Conservation (phyloP, 2,888 invertebrate species). For the Pseudanteris insignis region DNA sequence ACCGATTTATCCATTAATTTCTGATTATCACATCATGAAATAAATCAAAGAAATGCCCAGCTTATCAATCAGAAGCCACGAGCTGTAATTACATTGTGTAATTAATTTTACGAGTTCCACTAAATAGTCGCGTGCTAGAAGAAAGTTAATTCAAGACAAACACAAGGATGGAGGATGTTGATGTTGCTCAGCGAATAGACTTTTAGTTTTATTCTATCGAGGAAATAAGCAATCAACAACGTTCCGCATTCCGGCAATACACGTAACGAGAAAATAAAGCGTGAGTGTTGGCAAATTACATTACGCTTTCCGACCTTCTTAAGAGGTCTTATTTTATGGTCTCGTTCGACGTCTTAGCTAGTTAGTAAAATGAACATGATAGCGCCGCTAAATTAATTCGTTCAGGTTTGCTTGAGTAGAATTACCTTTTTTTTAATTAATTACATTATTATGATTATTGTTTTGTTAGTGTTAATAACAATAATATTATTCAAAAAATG, state of each 20-base stretch:
- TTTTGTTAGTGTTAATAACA: too few relatives aligned
- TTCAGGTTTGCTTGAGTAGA: too few relatives aligned
- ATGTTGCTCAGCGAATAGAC: conserved; percentile 48
- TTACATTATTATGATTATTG: too few relatives aligned
- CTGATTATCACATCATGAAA: too few relatives aligned
- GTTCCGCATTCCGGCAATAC: conserved; percentile 19
- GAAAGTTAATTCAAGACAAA: conserved; percentile 33
- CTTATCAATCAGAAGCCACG: conserved; percentile 16
- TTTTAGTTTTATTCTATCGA: conserved; percentile 44
- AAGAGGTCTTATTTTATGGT: conserved; percentile 15
- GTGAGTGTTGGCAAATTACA: conserved; percentile 25
- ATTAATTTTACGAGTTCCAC: conserved; percentile 54
- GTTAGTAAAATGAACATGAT: too few relatives aligned
- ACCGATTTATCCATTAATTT: conserved; percentile 11
- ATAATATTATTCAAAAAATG: too few relatives aligned
- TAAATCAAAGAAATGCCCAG: too few relatives aligned
- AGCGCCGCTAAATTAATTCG: too few relatives aligned
- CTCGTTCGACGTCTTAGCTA: too few relatives aligned
- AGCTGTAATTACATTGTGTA: conserved; percentile 41
- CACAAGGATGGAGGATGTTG: conserved; percentile 29
- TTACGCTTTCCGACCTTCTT: conserved; percentile 18
- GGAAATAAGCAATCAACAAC: conserved; percentile 41
- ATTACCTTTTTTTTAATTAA: too few relatives aligned
- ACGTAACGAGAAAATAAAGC: conserved; percentile 38
- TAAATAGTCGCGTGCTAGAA: conserved; percentile 46